A percentile compares a stretch with the other conserved stretches of the same genome.
Conservation (phyloP, 2,888 invertebrate species). For the Strigamia transsilvanica region DNA sequence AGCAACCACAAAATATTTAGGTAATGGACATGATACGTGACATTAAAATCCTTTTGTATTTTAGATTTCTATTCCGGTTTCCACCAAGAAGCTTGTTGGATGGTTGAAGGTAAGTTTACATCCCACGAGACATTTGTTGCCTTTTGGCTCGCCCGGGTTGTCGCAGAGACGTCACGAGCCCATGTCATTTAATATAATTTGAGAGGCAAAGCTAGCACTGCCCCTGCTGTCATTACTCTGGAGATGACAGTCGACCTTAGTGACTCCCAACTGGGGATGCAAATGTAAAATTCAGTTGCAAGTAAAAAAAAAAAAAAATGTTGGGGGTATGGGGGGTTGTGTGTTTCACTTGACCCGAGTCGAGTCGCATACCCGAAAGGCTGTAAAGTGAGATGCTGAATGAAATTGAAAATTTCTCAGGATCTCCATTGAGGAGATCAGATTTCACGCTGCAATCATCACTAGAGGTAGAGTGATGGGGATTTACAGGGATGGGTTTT, state of each 20-base stretch:
- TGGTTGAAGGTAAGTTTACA: constrained; percentile 3
- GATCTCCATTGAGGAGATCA: background rate
- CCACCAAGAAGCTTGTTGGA: background rate
- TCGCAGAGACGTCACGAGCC: background rate
- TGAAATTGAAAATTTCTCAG: constrained; percentile 15
- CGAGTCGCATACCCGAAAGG: background rate
- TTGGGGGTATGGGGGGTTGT: no score
- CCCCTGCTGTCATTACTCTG: constrained; percentile 8
- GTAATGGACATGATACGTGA: background rate
- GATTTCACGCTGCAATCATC: background rate
- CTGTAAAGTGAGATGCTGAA: constrained; percentile 15
- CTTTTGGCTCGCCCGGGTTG: background rate
- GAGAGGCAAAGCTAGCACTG: background rate
- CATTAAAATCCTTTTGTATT: background rate
- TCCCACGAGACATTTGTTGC: constrained; percentile 2
- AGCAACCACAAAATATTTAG: no score
- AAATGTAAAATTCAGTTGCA: background rate
- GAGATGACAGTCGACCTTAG: background rate
- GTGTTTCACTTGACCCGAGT: constrained; percentile 1
- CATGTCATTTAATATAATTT: constrained; percentile 8
- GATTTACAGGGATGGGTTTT: background rate
- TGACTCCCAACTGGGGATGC: constrained; percentile 8
- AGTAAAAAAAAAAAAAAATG: background rate
- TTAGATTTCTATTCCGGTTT: background rate
- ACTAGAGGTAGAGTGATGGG: background rate